phyloP scores from a whole-genome alignment of 2,113 vertebrate genomes.

The Stegostoma tigrinum region DNA sequence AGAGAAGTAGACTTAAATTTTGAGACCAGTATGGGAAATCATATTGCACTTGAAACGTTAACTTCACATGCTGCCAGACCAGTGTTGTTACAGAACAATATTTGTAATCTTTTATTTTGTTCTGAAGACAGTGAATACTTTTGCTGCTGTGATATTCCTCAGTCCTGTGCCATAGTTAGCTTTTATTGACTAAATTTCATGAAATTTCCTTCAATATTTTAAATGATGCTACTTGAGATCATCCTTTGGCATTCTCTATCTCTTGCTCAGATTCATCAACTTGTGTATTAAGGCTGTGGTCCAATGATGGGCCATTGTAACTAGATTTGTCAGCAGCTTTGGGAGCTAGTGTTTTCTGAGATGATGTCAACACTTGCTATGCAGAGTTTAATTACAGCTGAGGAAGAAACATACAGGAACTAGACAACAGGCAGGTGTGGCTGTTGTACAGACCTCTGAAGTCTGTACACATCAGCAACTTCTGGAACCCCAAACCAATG shows the following conservation, averaged over 20 bases:
- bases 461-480: too few relatives aligned
- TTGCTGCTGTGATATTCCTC: not conserved
- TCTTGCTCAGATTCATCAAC: not conserved
- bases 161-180: not conserved
- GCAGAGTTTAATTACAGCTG: not conserved
- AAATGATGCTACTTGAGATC: not conserved
- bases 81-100: too few relatives aligned
- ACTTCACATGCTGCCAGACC: too few relatives aligned
- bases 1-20: too few relatives aligned
- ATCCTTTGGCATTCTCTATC: not conserved
- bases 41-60: too few relatives aligned
- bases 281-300: not conserved
- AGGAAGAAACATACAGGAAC: not conserved
- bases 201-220: not conserved
- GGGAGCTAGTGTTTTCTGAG: not conserved
- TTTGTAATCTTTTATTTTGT: too few relatives aligned
- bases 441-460: not conserved
- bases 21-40: too few relatives aligned
- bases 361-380: not conserved
- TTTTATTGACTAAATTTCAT: not conserved
- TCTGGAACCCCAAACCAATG: too few relatives aligned
- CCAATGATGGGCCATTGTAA: not conserved
- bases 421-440: not conserved
- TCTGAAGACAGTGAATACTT: not conserved
- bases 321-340: not conserved